Base-by-base conservation (phyloP, 1,140 invertebrate species). In the Maconellicoccus hirsutus region DNA sequence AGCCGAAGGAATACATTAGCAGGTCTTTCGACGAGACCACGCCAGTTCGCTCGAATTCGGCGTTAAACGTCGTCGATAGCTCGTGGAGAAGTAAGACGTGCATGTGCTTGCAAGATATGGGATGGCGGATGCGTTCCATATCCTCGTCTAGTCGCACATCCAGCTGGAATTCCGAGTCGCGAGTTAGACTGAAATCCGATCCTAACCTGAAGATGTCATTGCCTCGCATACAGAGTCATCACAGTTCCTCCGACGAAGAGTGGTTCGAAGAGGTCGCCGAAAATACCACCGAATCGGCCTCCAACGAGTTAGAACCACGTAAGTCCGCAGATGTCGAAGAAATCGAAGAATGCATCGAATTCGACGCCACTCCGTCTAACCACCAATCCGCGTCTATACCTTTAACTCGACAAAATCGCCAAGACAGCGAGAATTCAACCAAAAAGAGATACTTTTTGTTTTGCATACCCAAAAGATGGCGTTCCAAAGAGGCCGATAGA, bases 181-280 rank as follows among this genome's bases (percentile, higher is more conserved):
- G 74, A 16, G 72, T 77, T 12, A 59, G 73, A 19, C 71, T 77
- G 12, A 77, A 76, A 42, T 77, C 76, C 0, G 72, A 72, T 29
- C 70, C 72, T 10, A 75, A 74, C 72, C 59, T 76, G 4, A 73
- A 76, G 21, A 73, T 70, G 29, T 75, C 76, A 22, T 72, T 76
- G 23, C 72, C 74, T 10, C 71, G 78, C 42, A 74, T 78, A 16
- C 74, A 77, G 61, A 76, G 75, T 23, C 78, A 79, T 70, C 79
- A 79, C 72, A 78, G 77, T 70, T 79, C 78, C 8, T 79, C 78
- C 0, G 77, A 77, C 23, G 79, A 79, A 74, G 79, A 79, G 69
- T 79, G 79, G 79, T 79, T 79, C 74, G 78, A 79, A 73, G 78
- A 79, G 72, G 75, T 77, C 23, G 72, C 52, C 7, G 73, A 75